Base-by-base conservation (phyloP, 2,888 invertebrate species). In the Oscheius myriophilus region DNA sequence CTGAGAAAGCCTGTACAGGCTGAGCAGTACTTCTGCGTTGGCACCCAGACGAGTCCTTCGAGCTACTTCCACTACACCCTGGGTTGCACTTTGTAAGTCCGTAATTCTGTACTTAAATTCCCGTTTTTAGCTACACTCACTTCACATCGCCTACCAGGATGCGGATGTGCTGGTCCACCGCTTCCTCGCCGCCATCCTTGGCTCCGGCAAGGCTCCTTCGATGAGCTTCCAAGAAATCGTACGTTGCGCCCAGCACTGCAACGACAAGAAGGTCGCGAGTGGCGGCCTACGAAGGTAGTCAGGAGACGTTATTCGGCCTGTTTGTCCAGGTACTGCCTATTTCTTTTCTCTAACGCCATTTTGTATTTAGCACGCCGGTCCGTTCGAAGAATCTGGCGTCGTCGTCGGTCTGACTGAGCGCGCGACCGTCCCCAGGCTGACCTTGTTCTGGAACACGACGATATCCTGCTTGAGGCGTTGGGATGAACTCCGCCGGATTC, bases 1-100 rank as follows among this genome's bases (percentile, higher is more conserved):
- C 91, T 93, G 82, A 92, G 93, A 54, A 94, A 93, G 88, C 92
- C 94, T 11, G 95, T 96, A 95, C 90, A 91, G 69, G 81, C 87
- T 73, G 89, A 89, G 2, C 78, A 81, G 64, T 89, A 89, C 79
- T 89, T 89, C 82, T 89, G 89, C 74, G 85, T 87, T 18, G 88
- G 88, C 7, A 59, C 61, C 11, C 62, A 72, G 18, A 53, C 82
- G 1, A 85, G 86, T 69, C 86, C 86, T 68, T 75, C 72, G 2
- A 58, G 84, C 52, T 89, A 85, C 74, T 90, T 90, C 73, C 96
- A 97, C 89, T 97, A 93, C 88, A 96, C 95, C 7, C 89, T 97
- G 25, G 93, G 92, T 87, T 92, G 94, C 42, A 92, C 93, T 1
- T 90, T 92, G 83, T 84, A 53, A 67, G 79, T 26, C n/a, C 33